A percentile compares a stretch with the other conserved stretches of the same genome.
phyloP scores from a whole-genome alignment of 2,113 vertebrate genomes.

The Tringa solitaria region DNA sequence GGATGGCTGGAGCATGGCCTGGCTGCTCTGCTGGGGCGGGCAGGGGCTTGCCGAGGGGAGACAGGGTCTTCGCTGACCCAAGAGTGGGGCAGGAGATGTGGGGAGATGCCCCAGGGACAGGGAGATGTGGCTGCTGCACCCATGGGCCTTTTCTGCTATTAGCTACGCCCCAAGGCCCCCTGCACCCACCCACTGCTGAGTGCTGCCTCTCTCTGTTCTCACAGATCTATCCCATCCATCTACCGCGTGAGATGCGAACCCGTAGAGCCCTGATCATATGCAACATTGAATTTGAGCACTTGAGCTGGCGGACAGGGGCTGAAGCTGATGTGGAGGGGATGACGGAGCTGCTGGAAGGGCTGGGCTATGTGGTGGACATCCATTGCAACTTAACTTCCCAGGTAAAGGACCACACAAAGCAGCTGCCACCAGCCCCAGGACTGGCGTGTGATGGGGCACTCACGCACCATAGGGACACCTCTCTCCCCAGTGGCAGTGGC shows the following conservation, averaged over 20 bases:
- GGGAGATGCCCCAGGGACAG: neutral
- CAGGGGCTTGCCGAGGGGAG: neutral
- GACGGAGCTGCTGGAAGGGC: constrained; percentile 54
- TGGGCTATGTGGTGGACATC: constrained; percentile 74
- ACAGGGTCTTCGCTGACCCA: neutral
- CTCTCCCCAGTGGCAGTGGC: neutral
- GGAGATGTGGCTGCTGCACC: neutral
- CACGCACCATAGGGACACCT: neutral
- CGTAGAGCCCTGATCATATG: constrained; percentile 82
- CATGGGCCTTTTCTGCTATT: neutral
- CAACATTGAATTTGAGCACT: constrained; percentile 72
- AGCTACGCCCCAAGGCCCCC: neutral
- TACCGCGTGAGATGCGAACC: neutral
- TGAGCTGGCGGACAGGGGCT: constrained; percentile 57
- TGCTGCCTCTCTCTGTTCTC: neutral
- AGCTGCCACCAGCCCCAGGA: neutral
- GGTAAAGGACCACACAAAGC: constrained; percentile 58
- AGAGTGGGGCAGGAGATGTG: neutral
- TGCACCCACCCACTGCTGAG: neutral
- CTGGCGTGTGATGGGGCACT: neutral
- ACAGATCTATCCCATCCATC: constrained; percentile 71
- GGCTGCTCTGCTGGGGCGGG: accelerated
- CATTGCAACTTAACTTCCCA: constrained; percentile 66
- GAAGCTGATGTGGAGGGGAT: constrained; percentile 73
- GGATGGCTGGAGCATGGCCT: neutral